Conservation (phyloP, 2,797 vertebrate genomes). For the Micropoecilia bifurca region DNA sequence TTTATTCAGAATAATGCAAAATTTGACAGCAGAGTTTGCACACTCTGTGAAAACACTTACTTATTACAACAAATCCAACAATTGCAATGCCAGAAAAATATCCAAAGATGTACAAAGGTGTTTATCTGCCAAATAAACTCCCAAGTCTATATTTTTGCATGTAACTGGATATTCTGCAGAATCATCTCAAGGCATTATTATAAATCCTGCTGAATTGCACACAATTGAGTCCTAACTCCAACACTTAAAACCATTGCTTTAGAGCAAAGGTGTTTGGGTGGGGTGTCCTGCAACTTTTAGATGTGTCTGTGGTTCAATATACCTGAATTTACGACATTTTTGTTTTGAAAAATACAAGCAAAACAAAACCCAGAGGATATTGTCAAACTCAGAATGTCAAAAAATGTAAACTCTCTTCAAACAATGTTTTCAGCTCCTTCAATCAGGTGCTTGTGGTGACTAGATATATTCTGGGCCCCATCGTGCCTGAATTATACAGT, state of each 20-base stretch:
- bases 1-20: neutral
- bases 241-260: neutral
- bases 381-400: neutral
- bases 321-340: neutral
- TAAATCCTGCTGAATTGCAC: neutral
- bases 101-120: neutral
- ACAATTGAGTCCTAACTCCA: neutral
- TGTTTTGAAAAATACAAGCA: neutral
- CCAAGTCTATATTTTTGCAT: neutral
- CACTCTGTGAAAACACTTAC: neutral
- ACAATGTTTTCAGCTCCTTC: conserved; percentile 3
- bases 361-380: neutral
- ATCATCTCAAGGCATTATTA: neutral
- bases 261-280: neutral
- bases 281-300: neutral
- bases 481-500: conserved; percentile 4
- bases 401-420: neutral
- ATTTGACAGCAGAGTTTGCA: neutral
- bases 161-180: neutral
- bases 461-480: conserved; percentile 3
- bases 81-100: neutral
- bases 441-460: neutral
- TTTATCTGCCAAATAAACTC: neutral
- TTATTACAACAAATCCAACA: neutral
- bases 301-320: neutral